A percentile compares a stretch with the other conserved stretches of the same genome.
Conservation (phyloP, 2,888 invertebrate species). For the Morpho helenor region DNA sequence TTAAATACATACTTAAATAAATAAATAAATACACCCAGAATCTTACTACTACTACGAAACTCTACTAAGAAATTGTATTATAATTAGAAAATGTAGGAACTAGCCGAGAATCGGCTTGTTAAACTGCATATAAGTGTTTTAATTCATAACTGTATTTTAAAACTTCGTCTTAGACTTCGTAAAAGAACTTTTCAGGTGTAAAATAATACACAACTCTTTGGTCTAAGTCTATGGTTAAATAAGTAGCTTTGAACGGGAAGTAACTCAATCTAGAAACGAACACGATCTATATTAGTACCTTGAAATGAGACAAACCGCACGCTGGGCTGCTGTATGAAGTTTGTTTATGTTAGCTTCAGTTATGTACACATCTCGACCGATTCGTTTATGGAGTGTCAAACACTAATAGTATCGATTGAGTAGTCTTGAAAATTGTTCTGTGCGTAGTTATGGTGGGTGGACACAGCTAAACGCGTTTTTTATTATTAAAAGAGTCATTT, state of each 20-base stretch:
- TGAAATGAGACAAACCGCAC: conserved; percentile 27
- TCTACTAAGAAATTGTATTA: too few species aligned
- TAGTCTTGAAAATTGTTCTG: conserved; percentile 29
- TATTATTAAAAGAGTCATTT: conserved; percentile 21
- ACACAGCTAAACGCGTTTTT: conserved; percentile 50
- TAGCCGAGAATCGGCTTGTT: too few species aligned
- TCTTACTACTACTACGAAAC: too few species aligned
- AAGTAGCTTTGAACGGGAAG: background rate
- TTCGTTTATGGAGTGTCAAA: conserved; percentile 45
- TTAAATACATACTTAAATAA: too few species aligned
- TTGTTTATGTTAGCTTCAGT: conserved; percentile 44
- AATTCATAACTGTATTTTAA: too few species aligned
- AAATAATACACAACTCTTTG: too few species aligned
- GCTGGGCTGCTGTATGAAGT: conserved; percentile 27
- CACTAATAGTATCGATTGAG: conserved; percentile 34
- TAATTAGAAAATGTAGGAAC: too few species aligned
- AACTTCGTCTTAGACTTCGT: too few species aligned
- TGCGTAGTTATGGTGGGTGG: conserved; percentile 53
- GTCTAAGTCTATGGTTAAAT: conserved; percentile 1
- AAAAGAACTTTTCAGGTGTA: too few species aligned
- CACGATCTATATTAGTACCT: conserved; percentile 17
- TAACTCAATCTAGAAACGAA: conserved; percentile 14
- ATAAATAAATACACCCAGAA: too few species aligned
- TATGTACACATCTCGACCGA: conserved; percentile 46
- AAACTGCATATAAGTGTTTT: too few species aligned